phyloP scores from a whole-genome alignment of 2,888 invertebrate species.

The Meiosimyza platycephala region DNA sequence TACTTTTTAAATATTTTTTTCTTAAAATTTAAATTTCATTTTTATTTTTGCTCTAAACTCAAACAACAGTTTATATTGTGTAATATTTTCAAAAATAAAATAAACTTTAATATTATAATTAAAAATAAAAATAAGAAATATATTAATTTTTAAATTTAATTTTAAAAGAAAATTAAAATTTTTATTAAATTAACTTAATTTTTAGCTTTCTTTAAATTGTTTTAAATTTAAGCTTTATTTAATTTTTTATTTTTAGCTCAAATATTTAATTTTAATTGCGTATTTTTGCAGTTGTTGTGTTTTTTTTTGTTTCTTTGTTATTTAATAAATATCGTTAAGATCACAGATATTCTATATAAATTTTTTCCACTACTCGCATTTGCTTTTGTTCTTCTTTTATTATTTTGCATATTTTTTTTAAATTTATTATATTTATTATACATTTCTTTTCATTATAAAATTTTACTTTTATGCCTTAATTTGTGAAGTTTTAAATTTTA shows the following conservation, averaged over 20 bases:
- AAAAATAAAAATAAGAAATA: conserved; percentile 2
- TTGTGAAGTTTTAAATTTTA: conserved; percentile 6
- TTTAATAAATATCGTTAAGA: conserved; percentile 66
- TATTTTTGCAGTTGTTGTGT: conserved; percentile 21
- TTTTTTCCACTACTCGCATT: conserved; percentile 39
- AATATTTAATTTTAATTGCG: conserved; percentile 30
- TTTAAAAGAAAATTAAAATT: conserved; percentile 1
- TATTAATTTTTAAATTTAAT: not conserved
- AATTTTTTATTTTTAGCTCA: not conserved
- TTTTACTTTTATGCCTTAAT: conserved; percentile 17
- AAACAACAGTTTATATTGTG: not conserved
- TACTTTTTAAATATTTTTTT: conserved; percentile 41
- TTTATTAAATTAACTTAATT: not conserved
- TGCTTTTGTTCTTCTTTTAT: conserved; percentile 39
- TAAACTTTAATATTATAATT: not conserved
- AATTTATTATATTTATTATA: conserved; percentile 29
- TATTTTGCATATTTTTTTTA: conserved; percentile 28
- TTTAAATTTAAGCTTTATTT: conserved; percentile 3
- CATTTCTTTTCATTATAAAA: conserved; percentile 33
- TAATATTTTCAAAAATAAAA: not conserved
- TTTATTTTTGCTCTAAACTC: not conserved
- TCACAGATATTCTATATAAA: conserved; percentile 68
- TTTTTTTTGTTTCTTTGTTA: conserved; percentile 33
- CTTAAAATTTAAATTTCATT: conserved; percentile 14
- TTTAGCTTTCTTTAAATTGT: not conserved